Evolutionary conservation across 2,888 invertebrate species (phyloP).

Genomic region (Orthosia gothica): DNA sequence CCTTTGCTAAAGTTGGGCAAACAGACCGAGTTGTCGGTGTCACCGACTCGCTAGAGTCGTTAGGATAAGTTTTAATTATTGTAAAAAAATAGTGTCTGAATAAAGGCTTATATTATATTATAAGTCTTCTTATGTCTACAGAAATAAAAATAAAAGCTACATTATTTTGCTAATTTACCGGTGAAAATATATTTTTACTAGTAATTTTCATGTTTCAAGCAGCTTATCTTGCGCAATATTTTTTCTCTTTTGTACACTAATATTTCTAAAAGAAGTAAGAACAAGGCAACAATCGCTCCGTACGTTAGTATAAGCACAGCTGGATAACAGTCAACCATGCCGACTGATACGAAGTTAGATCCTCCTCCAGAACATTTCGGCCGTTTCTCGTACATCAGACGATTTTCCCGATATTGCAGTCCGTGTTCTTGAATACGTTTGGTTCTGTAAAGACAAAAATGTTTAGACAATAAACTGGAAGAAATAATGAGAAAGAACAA

Average conservation of each 20-base stretch:
- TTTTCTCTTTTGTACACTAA: slow-evolving; percentile 70
- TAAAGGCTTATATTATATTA: too few relatives aligned
- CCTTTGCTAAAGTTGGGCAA: too few relatives aligned
- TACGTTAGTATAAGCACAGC: slow-evolving; percentile 84
- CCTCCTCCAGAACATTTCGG: slow-evolving; percentile 92
- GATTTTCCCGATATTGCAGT: slow-evolving; percentile 92
- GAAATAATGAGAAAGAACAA: background rate
- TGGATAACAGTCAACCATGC: slow-evolving; percentile 92
- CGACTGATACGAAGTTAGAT: slow-evolving; percentile 93
- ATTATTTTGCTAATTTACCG: background rate
- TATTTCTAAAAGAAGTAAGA: slow-evolving; percentile 77
- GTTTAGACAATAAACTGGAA: background rate
- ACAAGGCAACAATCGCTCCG: slow-evolving; percentile 77
- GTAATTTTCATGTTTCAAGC: slow-evolving; percentile 35
- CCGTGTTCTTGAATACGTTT: slow-evolving; percentile 89
- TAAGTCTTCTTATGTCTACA: too few relatives aligned
- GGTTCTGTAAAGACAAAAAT: slow-evolving; percentile 73
- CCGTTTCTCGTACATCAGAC: slow-evolving; percentile 92
- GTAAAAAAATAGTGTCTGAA: too few relatives aligned
- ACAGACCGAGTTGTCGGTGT: too few relatives aligned
- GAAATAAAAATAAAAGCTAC: slow-evolving; percentile 16
- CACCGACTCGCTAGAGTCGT: too few relatives aligned
- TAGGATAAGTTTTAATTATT: too few relatives aligned
- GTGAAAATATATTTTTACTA: background rate
- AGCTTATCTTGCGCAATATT: slow-evolving; percentile 65